These are phyloP conservation scores for Brachypodius melanocephalos DNA, from an alignment of 2,113 vertebrate species.

Conservation along the genomic window DNA sequence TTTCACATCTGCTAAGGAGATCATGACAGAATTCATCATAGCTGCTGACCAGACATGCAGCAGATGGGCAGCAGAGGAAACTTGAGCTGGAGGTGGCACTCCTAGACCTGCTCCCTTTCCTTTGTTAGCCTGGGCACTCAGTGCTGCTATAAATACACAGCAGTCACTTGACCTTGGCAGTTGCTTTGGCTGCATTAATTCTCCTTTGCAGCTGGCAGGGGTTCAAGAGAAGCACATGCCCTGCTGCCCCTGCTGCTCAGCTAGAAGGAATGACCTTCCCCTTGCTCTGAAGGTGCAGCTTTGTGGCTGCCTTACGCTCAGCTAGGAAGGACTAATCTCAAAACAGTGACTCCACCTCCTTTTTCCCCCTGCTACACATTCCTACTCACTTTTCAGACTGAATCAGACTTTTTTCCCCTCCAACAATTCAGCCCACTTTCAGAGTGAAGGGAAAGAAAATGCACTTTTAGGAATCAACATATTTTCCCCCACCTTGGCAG, in stretches of 20 bases:
- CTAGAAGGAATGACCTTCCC: background rate
- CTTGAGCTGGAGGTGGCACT: background rate
- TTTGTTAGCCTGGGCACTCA: background rate
- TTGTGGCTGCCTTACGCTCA: background rate
- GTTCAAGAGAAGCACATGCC: background rate
- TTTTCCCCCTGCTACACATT: background rate
- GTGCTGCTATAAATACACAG: conserved; percentile 41
- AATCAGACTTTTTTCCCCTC: background rate
- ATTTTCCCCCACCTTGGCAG: background rate
- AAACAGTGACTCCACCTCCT: background rate
- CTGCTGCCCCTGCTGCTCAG: background rate
- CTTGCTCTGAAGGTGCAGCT: background rate
- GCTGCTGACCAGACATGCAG: background rate
- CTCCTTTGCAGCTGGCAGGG: background rate
- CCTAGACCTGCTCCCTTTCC: background rate
- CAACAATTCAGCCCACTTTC: background rate
- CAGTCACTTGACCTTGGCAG: conserved; percentile 45
- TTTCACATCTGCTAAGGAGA: background rate
- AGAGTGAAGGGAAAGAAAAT: background rate
- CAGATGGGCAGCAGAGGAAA: background rate
- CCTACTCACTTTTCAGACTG: background rate
- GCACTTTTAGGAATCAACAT: background rate
- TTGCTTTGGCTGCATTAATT: conserved; percentile 1
- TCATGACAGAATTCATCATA: background rate
- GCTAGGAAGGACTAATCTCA: background rate